A percentile compares a stretch with the other conserved stretches of the same genome.
These are phyloP conservation scores for Isaurus tuberculatus DNA, from an alignment of 92 coral and sea anemone species.

Conservation along the genomic window DNA sequence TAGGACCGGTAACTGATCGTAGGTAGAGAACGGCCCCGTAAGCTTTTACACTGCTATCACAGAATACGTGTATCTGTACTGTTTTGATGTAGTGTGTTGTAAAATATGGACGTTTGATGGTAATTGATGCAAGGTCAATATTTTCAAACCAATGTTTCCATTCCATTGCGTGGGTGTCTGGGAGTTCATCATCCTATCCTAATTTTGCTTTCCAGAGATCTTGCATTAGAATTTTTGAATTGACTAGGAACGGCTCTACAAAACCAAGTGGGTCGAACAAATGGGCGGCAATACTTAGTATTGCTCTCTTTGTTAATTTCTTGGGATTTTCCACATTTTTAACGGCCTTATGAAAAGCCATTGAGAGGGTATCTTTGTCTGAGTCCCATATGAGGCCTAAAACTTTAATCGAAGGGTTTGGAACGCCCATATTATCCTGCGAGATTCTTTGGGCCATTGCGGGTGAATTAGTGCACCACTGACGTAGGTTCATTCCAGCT, in stretches of 20 bases:
- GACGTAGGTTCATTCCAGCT: conserved; percentile 49
- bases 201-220: conserved; percentile 27
- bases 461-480: conserved; percentile 14
- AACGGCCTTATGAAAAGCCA: conserved; percentile 34
- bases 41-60: conserved; percentile 24
- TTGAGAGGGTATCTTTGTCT: conserved; percentile 32
- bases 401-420: conserved; percentile 7
- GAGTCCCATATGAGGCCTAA: conserved; percentile 17
- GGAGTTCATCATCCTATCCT: conserved; percentile 24
- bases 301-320: conserved; percentile 28
- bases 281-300: not conserved
- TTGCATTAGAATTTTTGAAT: conserved; percentile 14
- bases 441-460: conserved; percentile 14
- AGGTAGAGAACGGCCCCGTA: conserved; percentile 2
- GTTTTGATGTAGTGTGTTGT: conserved; percentile 22
- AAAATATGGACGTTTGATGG: conserved; percentile 14
- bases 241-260: conserved; percentile 8
- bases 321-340: conserved; percentile 20
- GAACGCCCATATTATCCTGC: conserved; percentile 15
- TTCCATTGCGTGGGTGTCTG: conserved; percentile 14
- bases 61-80: conserved; percentile 40
- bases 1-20: conserved; percentile 22
- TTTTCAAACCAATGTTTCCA: conserved; percentile 9
- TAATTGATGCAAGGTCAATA: conserved; percentile 22
- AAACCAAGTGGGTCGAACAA: conserved; percentile 1